Evolutionary conservation across 2,888 invertebrate species (phyloP).

Genomic region (Chrysolina oricalcia): DNA sequence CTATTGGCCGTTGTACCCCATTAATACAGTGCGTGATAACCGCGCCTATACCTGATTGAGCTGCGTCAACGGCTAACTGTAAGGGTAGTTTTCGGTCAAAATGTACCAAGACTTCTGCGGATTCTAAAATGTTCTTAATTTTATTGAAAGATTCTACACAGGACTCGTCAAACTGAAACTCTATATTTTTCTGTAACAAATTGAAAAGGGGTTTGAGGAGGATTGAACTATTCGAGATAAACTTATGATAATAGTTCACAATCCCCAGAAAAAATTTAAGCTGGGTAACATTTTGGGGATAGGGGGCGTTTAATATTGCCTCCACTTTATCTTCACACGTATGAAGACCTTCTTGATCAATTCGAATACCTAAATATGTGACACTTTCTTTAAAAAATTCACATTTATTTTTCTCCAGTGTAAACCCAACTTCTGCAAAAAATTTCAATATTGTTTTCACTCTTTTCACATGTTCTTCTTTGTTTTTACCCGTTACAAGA

Average conservation of each 20-base stretch:
- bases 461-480: no score
- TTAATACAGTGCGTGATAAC: not conserved
- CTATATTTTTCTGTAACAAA: not conserved
- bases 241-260: not conserved
- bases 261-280: not conserved
- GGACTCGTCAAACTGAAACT: not conserved
- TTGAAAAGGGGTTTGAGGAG: not conserved
- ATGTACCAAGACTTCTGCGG: not conserved
- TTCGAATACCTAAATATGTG: not conserved
- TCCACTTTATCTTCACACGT: not conserved
- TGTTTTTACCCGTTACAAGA: no score
- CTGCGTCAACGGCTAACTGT: not conserved
- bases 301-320: not conserved
- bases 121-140: not conserved
- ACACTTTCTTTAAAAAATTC: not conserved
- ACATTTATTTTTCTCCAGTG: not conserved
- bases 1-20: not conserved
- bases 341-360: not conserved
- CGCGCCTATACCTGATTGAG: not conserved
- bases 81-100: not conserved
- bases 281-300: not conserved
- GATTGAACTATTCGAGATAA: not conserved
- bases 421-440: no score
- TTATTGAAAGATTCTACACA: not conserved
- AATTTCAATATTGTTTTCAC: no score